These are phyloP conservation scores for Elephas maximus DNA, from an alignment of 2,113 vertebrate genomes.

Conservation along the genomic window DNA sequence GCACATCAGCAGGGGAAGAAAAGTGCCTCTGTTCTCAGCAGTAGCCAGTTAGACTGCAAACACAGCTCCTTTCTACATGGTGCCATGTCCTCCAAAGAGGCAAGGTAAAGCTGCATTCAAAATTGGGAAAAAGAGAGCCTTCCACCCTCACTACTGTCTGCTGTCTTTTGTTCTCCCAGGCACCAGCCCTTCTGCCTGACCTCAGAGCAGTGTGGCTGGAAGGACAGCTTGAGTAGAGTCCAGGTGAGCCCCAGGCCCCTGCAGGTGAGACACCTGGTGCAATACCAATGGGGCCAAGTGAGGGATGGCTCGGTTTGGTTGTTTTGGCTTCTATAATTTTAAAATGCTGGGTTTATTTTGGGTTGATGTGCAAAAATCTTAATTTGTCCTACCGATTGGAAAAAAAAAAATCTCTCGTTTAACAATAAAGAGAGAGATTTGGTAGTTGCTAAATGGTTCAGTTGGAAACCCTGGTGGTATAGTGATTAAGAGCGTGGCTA, in stretches of 20 bases:
- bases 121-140: not conserved
- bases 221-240: not conserved
- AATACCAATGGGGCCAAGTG: not conserved
- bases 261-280: not conserved
- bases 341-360: not conserved
- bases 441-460: not conserved
- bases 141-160: not conserved
- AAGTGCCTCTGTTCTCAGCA: not conserved
- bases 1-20: not conserved
- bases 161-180: not conserved
- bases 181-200: not conserved
- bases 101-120: not conserved
- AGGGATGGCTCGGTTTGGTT: not conserved
- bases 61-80: not conserved
- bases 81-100: not conserved
- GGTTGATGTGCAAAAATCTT: not conserved
- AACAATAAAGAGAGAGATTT: not conserved
- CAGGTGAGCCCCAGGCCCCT: rapidly evolving
- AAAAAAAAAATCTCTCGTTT: not conserved
- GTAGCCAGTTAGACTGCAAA: no score
- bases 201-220: not conserved
- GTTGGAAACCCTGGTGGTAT: not conserved
- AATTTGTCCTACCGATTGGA: not conserved
- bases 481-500: no score
- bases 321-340: not conserved